Evolutionary conservation across 2,113 vertebrate genomes (phyloP).

Genomic region (Hemiscyllium ocellatum): DNA sequence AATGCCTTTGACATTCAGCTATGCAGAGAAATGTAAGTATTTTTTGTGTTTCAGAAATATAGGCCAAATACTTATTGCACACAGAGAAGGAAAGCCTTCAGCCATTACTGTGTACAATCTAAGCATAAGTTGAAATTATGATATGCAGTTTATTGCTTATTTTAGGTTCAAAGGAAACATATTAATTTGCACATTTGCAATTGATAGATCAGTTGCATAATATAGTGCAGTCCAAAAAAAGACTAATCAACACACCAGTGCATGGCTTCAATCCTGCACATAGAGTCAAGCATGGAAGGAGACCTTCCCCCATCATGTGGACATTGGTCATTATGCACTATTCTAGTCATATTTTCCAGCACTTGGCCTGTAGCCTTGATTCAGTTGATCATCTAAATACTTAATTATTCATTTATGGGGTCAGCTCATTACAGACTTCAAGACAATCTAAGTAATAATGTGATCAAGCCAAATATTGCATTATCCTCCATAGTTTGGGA

Average conservation of each 20-base stretch:
- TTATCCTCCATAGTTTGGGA: too few species aligned
- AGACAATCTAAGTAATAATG: neutral
- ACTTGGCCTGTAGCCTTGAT: too few species aligned
- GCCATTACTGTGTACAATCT: neutral
- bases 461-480: neutral
- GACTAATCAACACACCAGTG: neutral
- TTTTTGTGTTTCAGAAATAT: neutral
- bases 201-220: neutral
- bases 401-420: too few species aligned
- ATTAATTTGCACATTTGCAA: neutral
- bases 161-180: neutral
- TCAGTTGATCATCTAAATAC: too few species aligned
- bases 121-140: too few species aligned
- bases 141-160: neutral
- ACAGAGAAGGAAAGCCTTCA: neutral
- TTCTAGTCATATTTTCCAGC: too few species aligned
- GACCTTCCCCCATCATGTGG: neutral
- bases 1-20: neutral
- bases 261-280: too few species aligned
- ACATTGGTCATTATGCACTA: neutral
- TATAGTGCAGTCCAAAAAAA: neutral
- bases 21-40: neutral
- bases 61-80: neutral
- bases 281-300: too few species aligned
- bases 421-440: neutral